Percentiles rank a stretch among this genome's conserved stretches.
Evolutionary conservation across 2,888 invertebrate species (phyloP).

Genomic region (Agriopis leucophaearia): DNA sequence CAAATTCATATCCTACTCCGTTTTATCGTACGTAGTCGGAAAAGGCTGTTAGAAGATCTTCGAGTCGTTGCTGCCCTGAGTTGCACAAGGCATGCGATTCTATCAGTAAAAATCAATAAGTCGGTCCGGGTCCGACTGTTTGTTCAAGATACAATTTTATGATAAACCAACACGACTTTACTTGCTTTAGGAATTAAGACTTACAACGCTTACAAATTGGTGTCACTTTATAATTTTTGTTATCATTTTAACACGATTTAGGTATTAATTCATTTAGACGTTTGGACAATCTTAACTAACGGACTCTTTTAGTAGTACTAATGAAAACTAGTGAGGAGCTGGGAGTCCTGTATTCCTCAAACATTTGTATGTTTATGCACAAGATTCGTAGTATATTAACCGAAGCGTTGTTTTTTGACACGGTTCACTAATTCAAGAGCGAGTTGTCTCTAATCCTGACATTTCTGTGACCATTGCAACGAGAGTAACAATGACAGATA

Average conservation of each 20-base stretch:
- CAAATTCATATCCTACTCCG: background rate
- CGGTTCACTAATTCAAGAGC: too few relatives aligned
- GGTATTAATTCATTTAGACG: background rate
- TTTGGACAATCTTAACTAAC: background rate
- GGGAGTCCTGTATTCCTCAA: too few relatives aligned
- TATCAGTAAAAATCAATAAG: conserved; percentile 79
- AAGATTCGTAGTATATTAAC: too few relatives aligned
- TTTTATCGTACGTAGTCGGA: background rate
- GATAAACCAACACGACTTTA: conserved; percentile 59
- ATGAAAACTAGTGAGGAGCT: background rate
- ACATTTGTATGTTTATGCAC: too few relatives aligned
- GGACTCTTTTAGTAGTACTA: background rate
- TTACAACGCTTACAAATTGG: conserved; percentile 19
- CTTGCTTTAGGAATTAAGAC: conserved; percentile 39
- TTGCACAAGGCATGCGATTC: conserved; percentile 50
- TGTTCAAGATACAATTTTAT: conserved; percentile 64
- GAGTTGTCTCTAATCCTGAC: too few relatives aligned
- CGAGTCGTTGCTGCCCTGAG: conserved; percentile 30
- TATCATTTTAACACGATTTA: conserved; percentile 6
- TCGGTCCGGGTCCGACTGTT: conserved; percentile 63
- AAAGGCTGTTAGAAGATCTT: conserved; percentile 19
- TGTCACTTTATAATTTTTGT: conserved; percentile 17
- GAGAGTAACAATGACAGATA: too few relatives aligned
- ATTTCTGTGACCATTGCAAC: too few relatives aligned
- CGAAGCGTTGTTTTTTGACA: too few relatives aligned